Evolutionary conservation across 2,113 vertebrate species (phyloP).

Genomic region (Hassar affinis): DNA sequence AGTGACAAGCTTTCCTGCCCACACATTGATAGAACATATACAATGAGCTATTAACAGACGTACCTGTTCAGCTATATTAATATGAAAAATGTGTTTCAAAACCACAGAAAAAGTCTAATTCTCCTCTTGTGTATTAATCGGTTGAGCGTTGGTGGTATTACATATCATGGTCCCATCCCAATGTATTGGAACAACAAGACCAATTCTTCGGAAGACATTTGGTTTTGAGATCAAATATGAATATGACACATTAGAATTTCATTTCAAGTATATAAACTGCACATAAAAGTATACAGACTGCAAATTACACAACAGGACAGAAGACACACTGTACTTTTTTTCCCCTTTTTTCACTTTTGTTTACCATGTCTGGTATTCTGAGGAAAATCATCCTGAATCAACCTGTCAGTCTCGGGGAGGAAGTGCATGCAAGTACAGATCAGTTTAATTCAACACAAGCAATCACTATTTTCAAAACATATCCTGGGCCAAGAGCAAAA

Average conservation of each 20-base stretch:
- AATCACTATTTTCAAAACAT: no score
- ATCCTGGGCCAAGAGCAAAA: no score
- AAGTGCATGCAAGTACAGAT: no score
- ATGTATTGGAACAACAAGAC: no score
- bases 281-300: background rate
- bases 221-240: background rate
- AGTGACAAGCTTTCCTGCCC: constrained; percentile 7
- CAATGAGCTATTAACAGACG: background rate
- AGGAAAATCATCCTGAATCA: no score
- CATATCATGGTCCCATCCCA: no score
- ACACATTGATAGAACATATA: background rate
- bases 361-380: no score
- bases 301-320: background rate
- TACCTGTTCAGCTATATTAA: background rate
- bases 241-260: background rate
- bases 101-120: background rate
- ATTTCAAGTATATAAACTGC: background rate
- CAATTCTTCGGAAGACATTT: no score
- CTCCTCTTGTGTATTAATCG: background rate
- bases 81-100: background rate
- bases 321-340: no score
- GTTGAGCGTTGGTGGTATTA: background rate
- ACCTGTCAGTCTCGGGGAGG: no score
- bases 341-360: no score
- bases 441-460: no score